phyloP scores from a whole-genome alignment of 2,797 vertebrate genomes.

The Spinibarbus caldwelli region DNA sequence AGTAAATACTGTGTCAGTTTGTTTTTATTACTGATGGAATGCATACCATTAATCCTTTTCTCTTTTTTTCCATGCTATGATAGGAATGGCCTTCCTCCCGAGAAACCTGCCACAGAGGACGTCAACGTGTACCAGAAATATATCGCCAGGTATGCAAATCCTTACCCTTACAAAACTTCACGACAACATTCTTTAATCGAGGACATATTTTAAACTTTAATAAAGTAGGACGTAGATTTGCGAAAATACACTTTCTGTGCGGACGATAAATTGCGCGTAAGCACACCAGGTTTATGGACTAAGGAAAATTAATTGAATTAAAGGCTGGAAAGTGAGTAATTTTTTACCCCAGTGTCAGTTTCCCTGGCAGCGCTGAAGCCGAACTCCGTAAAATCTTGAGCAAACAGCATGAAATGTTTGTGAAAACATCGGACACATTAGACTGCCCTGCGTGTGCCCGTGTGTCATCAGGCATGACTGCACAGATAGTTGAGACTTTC shows the following conservation, averaged over 20 bases:
- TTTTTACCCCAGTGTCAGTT: conserved; percentile 55
- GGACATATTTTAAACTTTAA: conserved; percentile 72
- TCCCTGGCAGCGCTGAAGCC: conserved; percentile 44
- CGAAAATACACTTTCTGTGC: conserved; percentile 66
- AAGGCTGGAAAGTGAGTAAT: conserved; percentile 71
- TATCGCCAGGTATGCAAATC: conserved; percentile 97
- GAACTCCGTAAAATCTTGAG: conserved; percentile 54
- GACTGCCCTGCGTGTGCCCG: conserved; percentile 48
- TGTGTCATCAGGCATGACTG: conserved; percentile 62
- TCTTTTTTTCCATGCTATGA: conserved; percentile 68
- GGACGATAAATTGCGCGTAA: conserved; percentile 75
- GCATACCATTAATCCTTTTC: conserved; percentile 77
- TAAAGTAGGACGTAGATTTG: conserved; percentile 66
- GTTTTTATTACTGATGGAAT: conserved; percentile 80
- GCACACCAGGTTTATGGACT: conserved; percentile 70
- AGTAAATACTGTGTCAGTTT: conserved; percentile 84
- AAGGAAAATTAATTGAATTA: conserved; percentile 69
- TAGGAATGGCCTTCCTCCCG: conserved; percentile 98
- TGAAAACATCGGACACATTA: conserved; percentile 53
- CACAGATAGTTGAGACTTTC: conserved; percentile 58
- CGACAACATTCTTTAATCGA: conserved; percentile 65
- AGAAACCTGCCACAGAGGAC: conserved; percentile 96
- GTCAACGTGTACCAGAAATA: conserved; percentile 99
- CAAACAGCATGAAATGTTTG: conserved; percentile 58
- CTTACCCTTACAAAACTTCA: conserved; percentile 66